Conservation (phyloP, 1,140 invertebrate genomes). For the Caenorhabditis tropicalis region DNA sequence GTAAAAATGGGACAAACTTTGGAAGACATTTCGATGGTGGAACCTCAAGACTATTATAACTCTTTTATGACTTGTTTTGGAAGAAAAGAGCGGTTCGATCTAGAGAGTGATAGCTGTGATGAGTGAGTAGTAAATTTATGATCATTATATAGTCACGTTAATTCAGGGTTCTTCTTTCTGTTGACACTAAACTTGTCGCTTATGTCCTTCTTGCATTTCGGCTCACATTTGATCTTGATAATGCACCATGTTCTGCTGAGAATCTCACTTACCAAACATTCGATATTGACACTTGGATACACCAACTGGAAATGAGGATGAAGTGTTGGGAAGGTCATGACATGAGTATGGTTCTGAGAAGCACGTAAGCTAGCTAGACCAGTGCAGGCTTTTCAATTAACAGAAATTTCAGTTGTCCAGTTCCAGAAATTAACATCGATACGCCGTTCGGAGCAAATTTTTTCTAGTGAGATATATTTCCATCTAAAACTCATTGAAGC, state of each 20-base stretch:
- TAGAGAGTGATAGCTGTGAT: background rate
- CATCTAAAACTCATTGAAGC: background rate
- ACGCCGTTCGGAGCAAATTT: background rate
- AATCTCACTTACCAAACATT: background rate
- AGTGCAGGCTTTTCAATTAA: background rate
- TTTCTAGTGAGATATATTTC: background rate
- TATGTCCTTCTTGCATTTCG: background rate
- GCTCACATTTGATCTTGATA: background rate
- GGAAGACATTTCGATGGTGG: background rate
- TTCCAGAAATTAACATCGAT: background rate
- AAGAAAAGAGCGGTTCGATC: background rate
- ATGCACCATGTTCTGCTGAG: background rate
- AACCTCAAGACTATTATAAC: background rate
- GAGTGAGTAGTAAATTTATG: background rate
- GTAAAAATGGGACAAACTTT: background rate
- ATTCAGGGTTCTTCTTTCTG: background rate
- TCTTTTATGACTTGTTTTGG: background rate
- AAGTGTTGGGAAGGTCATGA: conserved; percentile 22
- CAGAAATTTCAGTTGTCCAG: background rate
- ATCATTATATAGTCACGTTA: too few relatives aligned
- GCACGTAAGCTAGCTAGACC: background rate
- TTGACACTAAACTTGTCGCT: background rate
- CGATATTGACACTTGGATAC: conserved; percentile 17
- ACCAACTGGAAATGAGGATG: conserved; percentile 12
- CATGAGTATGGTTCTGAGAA: background rate